These are phyloP conservation scores for Bombyx mandarina DNA, from an alignment of 1,140 invertebrate genomes.

Conservation along the genomic window DNA sequence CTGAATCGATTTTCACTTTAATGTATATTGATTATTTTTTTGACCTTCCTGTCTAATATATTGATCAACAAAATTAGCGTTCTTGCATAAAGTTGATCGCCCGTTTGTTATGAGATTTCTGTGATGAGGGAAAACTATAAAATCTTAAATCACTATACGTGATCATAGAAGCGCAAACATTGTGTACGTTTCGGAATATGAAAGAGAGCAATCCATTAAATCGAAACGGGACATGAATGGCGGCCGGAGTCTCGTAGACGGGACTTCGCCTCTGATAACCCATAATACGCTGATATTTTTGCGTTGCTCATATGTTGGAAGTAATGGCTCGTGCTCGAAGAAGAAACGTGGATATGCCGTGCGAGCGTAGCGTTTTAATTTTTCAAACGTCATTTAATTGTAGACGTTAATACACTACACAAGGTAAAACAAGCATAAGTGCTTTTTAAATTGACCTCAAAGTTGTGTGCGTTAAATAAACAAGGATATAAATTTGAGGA, in stretches of 20 bases:
- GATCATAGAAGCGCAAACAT: slow-evolving; percentile 53
- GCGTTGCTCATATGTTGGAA: slow-evolving; percentile 69
- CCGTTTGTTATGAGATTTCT: neutral
- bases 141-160: slow-evolving; percentile 37
- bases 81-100: neutral
- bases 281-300: slow-evolving; percentile 70
- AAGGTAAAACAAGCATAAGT: no score
- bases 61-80: no score
- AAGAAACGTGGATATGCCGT: slow-evolving; percentile 24
- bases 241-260: slow-evolving; percentile 43
- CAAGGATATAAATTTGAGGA: no score
- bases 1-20: no score
- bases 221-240: slow-evolving; percentile 40
- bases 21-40: no score
- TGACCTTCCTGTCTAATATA: no score
- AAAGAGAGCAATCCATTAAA: slow-evolving; percentile 68
- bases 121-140: slow-evolving; percentile 19
- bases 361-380: no score
- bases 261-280: slow-evolving; percentile 63
- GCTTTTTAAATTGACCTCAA: no score
- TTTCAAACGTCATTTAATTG: no score
- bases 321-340: slow-evolving; percentile 56
- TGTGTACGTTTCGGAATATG: slow-evolving; percentile 50
- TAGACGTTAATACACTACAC: no score
- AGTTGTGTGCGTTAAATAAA: no score